These are phyloP conservation scores for Barypeithes pellucidus DNA, from an alignment of 2,888 invertebrate species.

Conservation along the genomic window DNA sequence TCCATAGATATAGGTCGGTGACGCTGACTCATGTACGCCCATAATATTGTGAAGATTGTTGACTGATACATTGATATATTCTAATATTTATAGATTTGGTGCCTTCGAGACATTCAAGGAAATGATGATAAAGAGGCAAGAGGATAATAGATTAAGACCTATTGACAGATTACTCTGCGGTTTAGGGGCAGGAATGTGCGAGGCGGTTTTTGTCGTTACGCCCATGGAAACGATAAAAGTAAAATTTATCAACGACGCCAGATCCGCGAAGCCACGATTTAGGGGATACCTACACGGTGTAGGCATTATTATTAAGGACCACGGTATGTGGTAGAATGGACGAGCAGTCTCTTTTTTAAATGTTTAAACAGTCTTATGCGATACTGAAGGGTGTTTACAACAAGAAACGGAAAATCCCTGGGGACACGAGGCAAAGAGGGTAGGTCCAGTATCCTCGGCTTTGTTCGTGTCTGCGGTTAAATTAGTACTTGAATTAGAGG, in stretches of 20 bases:
- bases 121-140: constrained; percentile 79
- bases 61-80: too few relatives aligned
- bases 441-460: too few relatives aligned
- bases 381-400: too few relatives aligned
- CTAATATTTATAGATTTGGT: constrained; percentile 84
- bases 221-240: constrained; percentile 99
- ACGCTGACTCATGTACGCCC: too few relatives aligned
- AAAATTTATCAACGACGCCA: constrained; percentile 98
- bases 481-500: too few relatives aligned
- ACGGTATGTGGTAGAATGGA: constrained; percentile 82
- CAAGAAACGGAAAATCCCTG: too few relatives aligned
- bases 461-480: too few relatives aligned
- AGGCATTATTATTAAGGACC: constrained; percentile 84
- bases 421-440: too few relatives aligned
- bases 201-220: constrained; percentile 97
- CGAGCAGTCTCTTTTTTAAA: too few relatives aligned
- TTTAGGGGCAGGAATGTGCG: constrained; percentile 94
- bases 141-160: constrained; percentile 85
- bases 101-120: constrained; percentile 95
- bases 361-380: too few relatives aligned
- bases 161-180: constrained; percentile 90
- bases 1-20: too few relatives aligned
- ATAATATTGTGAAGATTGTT: too few relatives aligned
- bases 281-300: constrained; percentile 97
- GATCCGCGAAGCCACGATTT: constrained; percentile 90